Conservation (phyloP, 1,140 invertebrate species). For the Zaprionus davidi region DNA sequence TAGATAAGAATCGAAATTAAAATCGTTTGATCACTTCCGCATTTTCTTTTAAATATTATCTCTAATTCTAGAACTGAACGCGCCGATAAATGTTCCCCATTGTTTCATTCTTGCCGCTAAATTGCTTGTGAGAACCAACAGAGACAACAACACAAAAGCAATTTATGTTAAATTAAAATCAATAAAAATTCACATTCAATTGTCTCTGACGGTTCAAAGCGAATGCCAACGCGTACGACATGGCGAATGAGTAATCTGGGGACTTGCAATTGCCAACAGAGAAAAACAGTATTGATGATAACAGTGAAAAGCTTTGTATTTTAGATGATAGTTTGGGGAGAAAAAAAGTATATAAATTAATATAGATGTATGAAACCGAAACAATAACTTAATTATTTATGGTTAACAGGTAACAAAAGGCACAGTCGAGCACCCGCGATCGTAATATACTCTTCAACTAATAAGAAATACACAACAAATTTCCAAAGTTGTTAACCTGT, state of each 20-base stretch:
- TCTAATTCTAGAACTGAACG: neutral
- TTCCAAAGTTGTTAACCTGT: no score
- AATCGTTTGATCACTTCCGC: slow-evolving; percentile 47
- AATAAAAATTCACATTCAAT: slow-evolving; percentile 61
- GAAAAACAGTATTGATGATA: neutral
- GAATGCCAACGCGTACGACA: slow-evolving; percentile 17
- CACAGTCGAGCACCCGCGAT: no score
- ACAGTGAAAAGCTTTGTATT: neutral
- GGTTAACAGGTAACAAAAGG: no score
- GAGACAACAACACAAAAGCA: slow-evolving; percentile 40
- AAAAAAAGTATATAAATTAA: no score
- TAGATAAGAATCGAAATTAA: slow-evolving; percentile 12
- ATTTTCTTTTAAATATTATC: slow-evolving; percentile 1
- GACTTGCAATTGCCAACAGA: slow-evolving; percentile 8
- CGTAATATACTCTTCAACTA: no score
- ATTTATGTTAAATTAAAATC: slow-evolving; percentile 79
- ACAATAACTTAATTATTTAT: no score
- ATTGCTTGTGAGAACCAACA: slow-evolving; percentile 43
- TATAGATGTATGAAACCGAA: no score
- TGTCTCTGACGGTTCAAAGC: slow-evolving; percentile 11
- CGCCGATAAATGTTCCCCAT: slow-evolving; percentile 8
- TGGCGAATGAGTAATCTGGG: slow-evolving; percentile 44
- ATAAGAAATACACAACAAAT: no score
- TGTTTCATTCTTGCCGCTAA: slow-evolving; percentile 24
- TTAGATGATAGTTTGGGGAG: no score